phyloP scores from a whole-genome alignment of 1,140 invertebrate genomes.

The Diorhabda elongata region DNA sequence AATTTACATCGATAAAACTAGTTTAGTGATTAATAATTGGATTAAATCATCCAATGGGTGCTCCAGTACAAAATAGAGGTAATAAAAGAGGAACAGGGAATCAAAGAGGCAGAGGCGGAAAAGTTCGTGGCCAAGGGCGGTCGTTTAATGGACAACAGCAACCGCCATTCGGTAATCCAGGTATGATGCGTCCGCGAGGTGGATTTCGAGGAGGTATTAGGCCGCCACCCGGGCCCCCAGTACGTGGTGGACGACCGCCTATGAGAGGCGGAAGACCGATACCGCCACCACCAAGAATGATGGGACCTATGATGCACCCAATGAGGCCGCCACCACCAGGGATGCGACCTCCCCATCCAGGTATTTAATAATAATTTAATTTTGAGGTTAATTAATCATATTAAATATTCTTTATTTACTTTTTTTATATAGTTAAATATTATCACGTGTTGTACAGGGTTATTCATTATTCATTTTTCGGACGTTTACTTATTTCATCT shows the following conservation, averaged over 20 bases:
- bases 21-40: too few relatives aligned
- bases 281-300: constrained; percentile 30
- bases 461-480: too few relatives aligned
- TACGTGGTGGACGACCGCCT: constrained; percentile 25
- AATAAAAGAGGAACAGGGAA: constrained; percentile 25
- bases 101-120: constrained; percentile 26
- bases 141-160: constrained; percentile 26
- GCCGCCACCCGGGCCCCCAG: constrained; percentile 29
- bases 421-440: too few relatives aligned
- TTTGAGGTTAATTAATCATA: too few relatives aligned
- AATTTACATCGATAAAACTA: too few relatives aligned
- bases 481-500: too few relatives aligned
- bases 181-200: constrained; percentile 24
- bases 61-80: constrained; percentile 32
- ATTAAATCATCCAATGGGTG: constrained; percentile 19
- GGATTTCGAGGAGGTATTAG: constrained; percentile 28
- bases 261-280: constrained; percentile 23
- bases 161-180: constrained; percentile 27
- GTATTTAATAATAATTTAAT: constrained; percentile 1
- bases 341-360: constrained; percentile 31
- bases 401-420: too few relatives aligned
- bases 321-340: constrained; percentile 34
- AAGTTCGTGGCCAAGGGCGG: constrained; percentile 19
- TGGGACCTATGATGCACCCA: constrained; percentile 32
- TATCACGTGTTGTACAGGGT: too few relatives aligned